phyloP scores from a whole-genome alignment of 2,888 invertebrate species.

The Thelaira solivaga region DNA sequence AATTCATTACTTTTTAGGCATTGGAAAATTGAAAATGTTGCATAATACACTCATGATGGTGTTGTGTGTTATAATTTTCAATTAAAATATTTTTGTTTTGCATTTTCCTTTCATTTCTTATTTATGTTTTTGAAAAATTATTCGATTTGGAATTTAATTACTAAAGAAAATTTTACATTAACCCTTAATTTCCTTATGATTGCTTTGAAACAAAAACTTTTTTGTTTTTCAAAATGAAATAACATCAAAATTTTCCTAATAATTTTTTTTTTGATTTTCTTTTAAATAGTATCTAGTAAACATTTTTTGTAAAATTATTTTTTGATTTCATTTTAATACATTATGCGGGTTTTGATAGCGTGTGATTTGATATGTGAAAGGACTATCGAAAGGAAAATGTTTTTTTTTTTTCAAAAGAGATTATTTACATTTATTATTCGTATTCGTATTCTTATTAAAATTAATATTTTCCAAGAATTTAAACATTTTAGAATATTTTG shows the following conservation, averaged over 20 bases:
- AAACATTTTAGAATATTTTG: neutral
- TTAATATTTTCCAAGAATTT: neutral
- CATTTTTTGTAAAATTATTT: constrained; percentile 25
- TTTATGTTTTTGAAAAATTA: constrained; percentile 32
- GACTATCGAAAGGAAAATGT: neutral
- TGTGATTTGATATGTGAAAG: constrained; percentile 16
- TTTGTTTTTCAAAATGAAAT: neutral
- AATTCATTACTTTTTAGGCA: constrained; percentile 31
- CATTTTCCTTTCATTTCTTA: neutral
- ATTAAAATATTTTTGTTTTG: constrained; percentile 39
- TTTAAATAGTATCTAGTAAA: constrained; percentile 1
- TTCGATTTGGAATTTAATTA: constrained; percentile 17
- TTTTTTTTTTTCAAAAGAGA: neutral
- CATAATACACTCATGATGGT: constrained; percentile 64
- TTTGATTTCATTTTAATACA: constrained; percentile 12
- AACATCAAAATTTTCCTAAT: neutral
- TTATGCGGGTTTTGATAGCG: constrained; percentile 33
- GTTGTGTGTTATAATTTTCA: constrained; percentile 47
- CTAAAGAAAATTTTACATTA: neutral
- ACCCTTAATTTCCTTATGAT: constrained; percentile 33
- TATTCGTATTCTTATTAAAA: neutral
- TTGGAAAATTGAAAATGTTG: constrained; percentile 5
- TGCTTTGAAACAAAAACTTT: neutral
- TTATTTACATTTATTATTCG: constrained; percentile 12
- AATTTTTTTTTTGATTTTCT: neutral